A percentile compares a stretch with the other conserved stretches of the same genome.
phyloP scores from a whole-genome alignment of 2,888 invertebrate species.

The Acanthoscelides obtectus region DNA sequence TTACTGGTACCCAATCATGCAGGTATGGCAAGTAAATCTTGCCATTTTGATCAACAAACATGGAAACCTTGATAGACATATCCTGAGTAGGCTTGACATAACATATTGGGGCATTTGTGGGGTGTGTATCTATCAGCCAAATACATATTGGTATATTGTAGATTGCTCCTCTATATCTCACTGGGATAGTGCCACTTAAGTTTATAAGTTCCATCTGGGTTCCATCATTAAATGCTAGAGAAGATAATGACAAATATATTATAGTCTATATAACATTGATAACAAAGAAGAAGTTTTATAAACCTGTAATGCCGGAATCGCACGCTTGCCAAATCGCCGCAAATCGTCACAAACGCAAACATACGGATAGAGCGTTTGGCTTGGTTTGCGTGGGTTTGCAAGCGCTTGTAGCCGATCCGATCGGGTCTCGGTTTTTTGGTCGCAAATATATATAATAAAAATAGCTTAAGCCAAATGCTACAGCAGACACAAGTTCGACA shows the following conservation, averaged over 20 bases:
- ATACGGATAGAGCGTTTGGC: too few species aligned
- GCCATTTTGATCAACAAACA: slow-evolving; percentile 91
- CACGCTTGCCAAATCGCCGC: too few species aligned
- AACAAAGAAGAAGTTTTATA: too few species aligned
- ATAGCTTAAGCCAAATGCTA: too few species aligned
- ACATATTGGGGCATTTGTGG: slow-evolving; percentile 91
- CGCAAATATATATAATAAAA: not conserved
- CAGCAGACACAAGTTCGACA: too few species aligned
- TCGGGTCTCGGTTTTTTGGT: not conserved
- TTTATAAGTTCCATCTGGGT: slow-evolving; percentile 73
- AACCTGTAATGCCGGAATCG: too few species aligned
- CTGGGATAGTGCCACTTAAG: slow-evolving; percentile 89
- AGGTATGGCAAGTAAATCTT: slow-evolving; percentile 95
- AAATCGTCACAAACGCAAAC: too few species aligned
- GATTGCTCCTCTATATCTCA: slow-evolving; percentile 76
- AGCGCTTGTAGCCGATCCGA: too few species aligned
- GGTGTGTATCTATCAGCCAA: slow-evolving; percentile 97
- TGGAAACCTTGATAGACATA: slow-evolving; percentile 94
- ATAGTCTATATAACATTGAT: not conserved
- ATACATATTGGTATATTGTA: slow-evolving; percentile 97
- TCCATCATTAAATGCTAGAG: slow-evolving; percentile 84
- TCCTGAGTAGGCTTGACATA: slow-evolving; percentile 91
- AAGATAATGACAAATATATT: not conserved
- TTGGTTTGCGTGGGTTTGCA: too few species aligned
- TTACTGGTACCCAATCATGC: slow-evolving; percentile 84